Evolutionary conservation across 1,140 invertebrate genomes (phyloP), one percentile per base, ranked within the genome.

Genomic region (Drosophila kikkawai): DNA sequence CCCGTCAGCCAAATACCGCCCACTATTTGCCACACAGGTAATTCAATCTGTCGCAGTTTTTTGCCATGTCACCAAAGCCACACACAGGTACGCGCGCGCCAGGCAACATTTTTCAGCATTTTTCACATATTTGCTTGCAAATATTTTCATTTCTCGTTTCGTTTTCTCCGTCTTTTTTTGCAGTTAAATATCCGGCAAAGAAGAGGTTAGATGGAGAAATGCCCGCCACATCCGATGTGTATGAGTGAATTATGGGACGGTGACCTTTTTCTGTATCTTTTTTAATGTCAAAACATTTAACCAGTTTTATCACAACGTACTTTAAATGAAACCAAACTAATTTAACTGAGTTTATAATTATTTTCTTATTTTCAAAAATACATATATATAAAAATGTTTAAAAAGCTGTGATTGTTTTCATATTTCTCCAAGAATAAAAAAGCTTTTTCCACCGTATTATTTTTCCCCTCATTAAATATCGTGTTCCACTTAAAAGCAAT

Each of bases 1-100:
- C 5, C 26, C 47, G 8, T 1, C 22, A 9, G 8, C 13, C 13
- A 17, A 65, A 32, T 39, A n/a, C 50, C 50, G 3, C 22, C 50
- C 50, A 57, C 50, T 34, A 51, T 42, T 65, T 26, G 57, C 29
- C 56, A 41, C 60, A 78, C 73, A 83, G 81, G 82, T 90, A 90
- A 90, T 90, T 90, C 85, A 90, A 90, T 90, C 85, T 90, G 85
- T 80, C 85, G 81, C 78, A 70, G 75, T 75, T 91, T 84, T 88
- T 82, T 79, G 53, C 75, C 48, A 29, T 69, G 67, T 70, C 67
- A 55, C 63, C 67, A 70, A 63, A 63, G 60, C 60, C 60, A 39
- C 60, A 63, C 48, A 39, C 36, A 37, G 36, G 13, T 22, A 32
- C 8, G 19, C 69, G 41, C 9, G 15, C 8, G 17, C n/a, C 11